Percentiles rank a stretch among this genome's conserved stretches.
These are phyloP conservation scores for Neodiprion virginianus DNA, from an alignment of 1,140 invertebrate species.

Conservation along the genomic window DNA sequence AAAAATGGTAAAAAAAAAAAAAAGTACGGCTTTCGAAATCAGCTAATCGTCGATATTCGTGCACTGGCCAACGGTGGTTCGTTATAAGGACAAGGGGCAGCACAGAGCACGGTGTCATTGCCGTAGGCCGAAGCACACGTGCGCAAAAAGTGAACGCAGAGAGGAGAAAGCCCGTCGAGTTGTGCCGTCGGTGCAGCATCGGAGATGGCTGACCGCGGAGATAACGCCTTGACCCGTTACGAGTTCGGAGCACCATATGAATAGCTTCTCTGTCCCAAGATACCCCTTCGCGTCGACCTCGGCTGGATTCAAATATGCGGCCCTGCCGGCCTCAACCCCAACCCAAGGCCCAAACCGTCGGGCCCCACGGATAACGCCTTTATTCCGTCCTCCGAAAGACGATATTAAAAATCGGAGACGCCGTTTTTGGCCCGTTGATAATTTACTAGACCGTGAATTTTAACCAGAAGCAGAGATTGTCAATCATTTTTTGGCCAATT, in stretches of 20 bases:
- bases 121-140: not conserved
- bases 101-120: not conserved
- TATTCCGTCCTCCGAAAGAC: no score
- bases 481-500: no score
- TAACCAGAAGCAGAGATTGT: no score
- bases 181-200: constrained; percentile 3
- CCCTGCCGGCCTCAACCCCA: not conserved
- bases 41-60: no score
- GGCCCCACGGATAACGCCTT: no score
- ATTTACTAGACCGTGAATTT: no score
- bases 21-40: no score
- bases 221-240: constrained; percentile 17
- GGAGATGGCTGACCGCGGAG: constrained; percentile 13
- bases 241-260: constrained; percentile 13
- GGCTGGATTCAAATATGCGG: constrained; percentile 1
- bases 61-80: not conserved
- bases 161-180: not conserved
- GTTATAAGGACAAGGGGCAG: not conserved
- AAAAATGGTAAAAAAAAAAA: no score
- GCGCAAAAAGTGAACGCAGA: not conserved
- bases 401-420: no score
- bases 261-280: constrained; percentile 1
- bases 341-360: no score
- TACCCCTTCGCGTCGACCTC: not conserved
- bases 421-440: no score